Evolutionary conservation across 1,140 invertebrate genomes (phyloP), one percentile per base, ranked within the genome.

Genomic region (Teleopsis dalmanni): DNA sequence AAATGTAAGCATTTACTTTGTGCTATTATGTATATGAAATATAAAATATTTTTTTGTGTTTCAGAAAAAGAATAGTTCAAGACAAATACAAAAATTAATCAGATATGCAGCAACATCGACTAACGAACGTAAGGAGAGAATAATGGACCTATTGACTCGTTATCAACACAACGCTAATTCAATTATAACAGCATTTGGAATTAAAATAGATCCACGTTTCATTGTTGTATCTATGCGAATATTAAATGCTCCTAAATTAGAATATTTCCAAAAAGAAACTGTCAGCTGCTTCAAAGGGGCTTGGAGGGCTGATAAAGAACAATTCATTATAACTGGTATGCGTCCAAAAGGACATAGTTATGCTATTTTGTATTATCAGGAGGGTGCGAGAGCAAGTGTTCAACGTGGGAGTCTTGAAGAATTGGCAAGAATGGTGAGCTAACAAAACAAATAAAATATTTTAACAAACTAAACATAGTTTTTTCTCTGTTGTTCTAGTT

Each of bases 21-120:
- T 58, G 27, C 25, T 13, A 19, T 11, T 22, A 4, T n/a, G n/a
- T n/a, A 37, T 33, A 36, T 31, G 14, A 73, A 47, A 73, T 68
- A 34, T 76, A 78, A 41, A 59, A 76, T 34, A 71, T 68, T 4
- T 59, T 29, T 13, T 29, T 29, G n/a, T n/a, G 36, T 33, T 41
- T 31, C 16, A 73, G 47, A 73, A 69, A 34, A 76, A 78, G 38
- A 59, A 76, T 34, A 71, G 68, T 4, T 59, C 71, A 8, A 60
- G 29, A 0, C 84, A 87, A 65, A 79, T 84, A 1, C 50, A 74
- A 1, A 69, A 57, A 0, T 85, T 88, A 82, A 84, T 89, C 1
- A 66, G 56, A 27, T 70, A 70, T 34, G 78, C 85, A 2, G 84
- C 84, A 2, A 84, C 79, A 1, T 57, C 69, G 5, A 79, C 85